These are phyloP conservation scores for Albula goreensis DNA, from an alignment of 2,113 vertebrate species.

Conservation along the genomic window DNA sequence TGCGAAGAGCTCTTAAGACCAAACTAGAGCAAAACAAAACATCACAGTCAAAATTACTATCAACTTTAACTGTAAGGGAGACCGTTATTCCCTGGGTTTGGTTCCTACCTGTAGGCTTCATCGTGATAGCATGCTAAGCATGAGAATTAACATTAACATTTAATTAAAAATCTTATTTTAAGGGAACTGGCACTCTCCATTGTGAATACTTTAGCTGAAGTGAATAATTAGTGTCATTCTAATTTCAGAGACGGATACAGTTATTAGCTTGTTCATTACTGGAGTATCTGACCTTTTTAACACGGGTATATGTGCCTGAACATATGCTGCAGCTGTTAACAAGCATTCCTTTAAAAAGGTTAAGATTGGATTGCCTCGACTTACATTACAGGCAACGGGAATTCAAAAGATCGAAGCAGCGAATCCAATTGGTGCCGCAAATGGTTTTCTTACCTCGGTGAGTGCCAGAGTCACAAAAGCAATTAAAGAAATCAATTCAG, in stretches of 20 bases:
- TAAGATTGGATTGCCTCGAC: neutral
- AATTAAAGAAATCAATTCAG: slow-evolving; percentile 26
- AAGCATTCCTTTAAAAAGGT: neutral
- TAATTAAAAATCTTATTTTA: neutral
- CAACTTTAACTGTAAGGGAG: too few species aligned
- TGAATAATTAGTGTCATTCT: neutral
- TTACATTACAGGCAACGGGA: neutral
- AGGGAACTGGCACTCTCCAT: neutral
- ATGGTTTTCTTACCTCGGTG: neutral
- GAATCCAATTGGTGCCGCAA: neutral
- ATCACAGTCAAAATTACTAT: too few species aligned
- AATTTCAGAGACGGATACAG: neutral
- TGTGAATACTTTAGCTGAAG: neutral
- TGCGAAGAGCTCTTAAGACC: too few species aligned
- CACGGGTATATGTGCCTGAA: neutral
- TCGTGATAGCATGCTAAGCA: neutral
- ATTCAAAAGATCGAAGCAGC: neutral
- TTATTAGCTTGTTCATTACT: neutral
- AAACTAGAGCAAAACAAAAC: too few species aligned
- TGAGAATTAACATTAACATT: neutral
- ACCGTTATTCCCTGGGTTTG: too few species aligned
- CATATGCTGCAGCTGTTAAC: neutral
- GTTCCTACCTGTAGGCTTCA: too few species aligned
- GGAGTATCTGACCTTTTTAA: neutral
- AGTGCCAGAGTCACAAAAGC: slow-evolving; percentile 7